Percentiles rank a stretch among this genome's conserved stretches.
Conservation (phyloP, 2,113 vertebrate genomes). For the Grammomys dolichurus region DNA sequence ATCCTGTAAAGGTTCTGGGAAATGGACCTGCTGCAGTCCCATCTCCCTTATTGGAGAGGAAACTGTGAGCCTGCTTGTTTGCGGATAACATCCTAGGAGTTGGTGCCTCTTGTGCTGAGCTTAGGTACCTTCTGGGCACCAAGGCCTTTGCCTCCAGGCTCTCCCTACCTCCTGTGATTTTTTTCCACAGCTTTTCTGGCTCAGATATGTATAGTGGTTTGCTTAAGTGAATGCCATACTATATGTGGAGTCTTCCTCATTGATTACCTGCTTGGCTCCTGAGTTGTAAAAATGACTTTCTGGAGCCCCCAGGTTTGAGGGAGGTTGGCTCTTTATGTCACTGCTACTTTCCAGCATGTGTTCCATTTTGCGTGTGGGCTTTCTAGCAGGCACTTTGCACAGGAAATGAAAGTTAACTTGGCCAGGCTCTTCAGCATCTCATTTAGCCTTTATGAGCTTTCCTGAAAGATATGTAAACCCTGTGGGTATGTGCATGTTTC, state of each 20-base stretch:
- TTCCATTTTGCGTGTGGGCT: no score
- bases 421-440: fast-evolving
- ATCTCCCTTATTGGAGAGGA: background rate
- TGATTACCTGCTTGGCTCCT: background rate
- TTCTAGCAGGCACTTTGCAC: constrained; percentile 8
- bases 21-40: background rate
- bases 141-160: background rate
- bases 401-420: background rate
- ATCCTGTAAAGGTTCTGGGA: background rate
- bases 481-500: background rate
- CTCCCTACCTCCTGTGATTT: background rate
- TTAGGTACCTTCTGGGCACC: no score
- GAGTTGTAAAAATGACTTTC: background rate
- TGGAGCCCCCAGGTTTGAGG: background rate
- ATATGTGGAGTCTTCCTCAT: no score
- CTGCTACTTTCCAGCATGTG: background rate
- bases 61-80: background rate
- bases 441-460: constrained; percentile 63
- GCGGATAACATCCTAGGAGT: background rate
- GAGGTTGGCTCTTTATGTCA: background rate
- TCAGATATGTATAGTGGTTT: background rate
- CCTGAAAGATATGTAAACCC: background rate
- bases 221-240: no score
- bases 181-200: background rate
- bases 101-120: background rate